phyloP scores from a whole-genome alignment of 2,888 invertebrate genomes.

The Polydrusus pterygomalis region DNA sequence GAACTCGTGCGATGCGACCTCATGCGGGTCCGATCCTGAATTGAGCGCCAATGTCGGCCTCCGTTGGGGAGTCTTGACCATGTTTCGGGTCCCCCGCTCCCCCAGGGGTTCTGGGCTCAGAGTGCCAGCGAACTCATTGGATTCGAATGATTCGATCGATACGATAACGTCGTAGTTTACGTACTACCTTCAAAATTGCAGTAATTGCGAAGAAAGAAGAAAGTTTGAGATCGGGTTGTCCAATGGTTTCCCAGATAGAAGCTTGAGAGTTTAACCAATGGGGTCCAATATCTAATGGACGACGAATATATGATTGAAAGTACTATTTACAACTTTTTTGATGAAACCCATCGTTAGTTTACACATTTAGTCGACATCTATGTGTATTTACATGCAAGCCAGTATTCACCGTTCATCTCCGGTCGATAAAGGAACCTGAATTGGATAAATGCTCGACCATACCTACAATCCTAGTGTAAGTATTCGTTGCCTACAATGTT shows the following conservation, averaged over 20 bases:
- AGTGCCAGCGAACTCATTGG: slow-evolving; percentile 7
- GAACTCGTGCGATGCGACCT: not conserved
- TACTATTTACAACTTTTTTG: not conserved
- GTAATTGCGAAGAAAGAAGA: not conserved
- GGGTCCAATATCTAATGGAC: slow-evolving; percentile 43
- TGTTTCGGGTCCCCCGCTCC: not conserved
- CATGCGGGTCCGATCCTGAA: not conserved
- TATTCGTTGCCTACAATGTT: no score
- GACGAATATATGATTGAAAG: not conserved
- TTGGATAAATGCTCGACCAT: no score
- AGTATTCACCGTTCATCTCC: no score
- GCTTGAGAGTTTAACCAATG: slow-evolving; percentile 9
- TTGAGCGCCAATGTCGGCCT: not conserved
- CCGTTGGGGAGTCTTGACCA: not conserved
- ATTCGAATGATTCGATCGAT: no score
- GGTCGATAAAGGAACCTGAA: no score
- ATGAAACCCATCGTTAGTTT: not conserved
- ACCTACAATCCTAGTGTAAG: no score
- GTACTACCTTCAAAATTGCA: no score
- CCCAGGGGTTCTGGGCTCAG: slow-evolving; percentile 5
- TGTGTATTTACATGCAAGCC: not conserved
- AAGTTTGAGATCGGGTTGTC: not conserved
- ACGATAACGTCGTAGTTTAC: no score
- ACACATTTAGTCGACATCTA: not conserved
- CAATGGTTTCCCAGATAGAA: slow-evolving; percentile 8